Evolutionary conservation across 2,797 vertebrate species (phyloP).

Genomic region (Gambusia yucatana): DNA sequence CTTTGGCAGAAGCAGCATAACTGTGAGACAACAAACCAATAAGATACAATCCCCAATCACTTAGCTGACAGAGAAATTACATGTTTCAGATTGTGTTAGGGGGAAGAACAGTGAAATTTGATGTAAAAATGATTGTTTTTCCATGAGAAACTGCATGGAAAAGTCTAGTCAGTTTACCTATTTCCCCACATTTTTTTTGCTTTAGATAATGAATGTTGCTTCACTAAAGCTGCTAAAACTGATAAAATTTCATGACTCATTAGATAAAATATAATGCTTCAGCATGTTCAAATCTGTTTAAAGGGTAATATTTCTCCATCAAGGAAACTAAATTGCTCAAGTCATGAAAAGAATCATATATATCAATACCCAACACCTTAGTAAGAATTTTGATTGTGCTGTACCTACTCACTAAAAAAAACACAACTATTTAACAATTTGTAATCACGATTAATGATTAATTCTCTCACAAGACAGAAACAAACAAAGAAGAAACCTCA

Average conservation of each 20-base stretch:
- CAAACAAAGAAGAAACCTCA: not conserved
- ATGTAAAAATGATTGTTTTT: slow-evolving; percentile 40
- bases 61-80: not conserved
- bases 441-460: not conserved
- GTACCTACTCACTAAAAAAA: not conserved
- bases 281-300: not conserved
- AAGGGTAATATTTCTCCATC: not conserved
- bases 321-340: not conserved
- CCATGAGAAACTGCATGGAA: slow-evolving; percentile 4
- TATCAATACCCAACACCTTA: too few relatives aligned
- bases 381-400: not conserved
- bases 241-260: not conserved
- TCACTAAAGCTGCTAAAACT: not conserved
- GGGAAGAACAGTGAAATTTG: slow-evolving; percentile 11
- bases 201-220: not conserved
- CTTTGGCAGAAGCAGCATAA: not conserved
- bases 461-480: not conserved
- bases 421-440: not conserved
- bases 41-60: slow-evolving; percentile 1
- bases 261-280: not conserved
- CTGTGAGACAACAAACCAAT: not conserved
- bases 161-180: not conserved
- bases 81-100: slow-evolving; percentile 27
- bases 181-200: not conserved
- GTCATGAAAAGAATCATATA: not conserved